Evolutionary conservation across 2,888 invertebrate species (phyloP), one percentile per base, ranked within the genome.

Genomic region (Philereme transversata): DNA sequence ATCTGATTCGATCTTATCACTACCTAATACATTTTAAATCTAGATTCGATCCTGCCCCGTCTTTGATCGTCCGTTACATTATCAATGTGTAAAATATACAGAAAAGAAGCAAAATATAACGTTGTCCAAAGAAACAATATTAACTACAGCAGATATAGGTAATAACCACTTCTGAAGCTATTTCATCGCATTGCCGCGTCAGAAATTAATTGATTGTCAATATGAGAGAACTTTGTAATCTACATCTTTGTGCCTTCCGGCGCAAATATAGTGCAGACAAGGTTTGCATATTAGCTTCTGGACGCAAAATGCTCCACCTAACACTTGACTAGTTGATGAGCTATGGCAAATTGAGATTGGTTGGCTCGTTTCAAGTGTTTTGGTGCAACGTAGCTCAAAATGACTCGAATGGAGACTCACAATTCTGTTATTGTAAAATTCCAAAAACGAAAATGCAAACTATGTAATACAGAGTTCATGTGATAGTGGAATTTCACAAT

Each of bases 191-290:
- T 35, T 36, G 35, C 36, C n/a, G 49, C 36, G 11, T 56, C 41
- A 60, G 45, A 55, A 55, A 60, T 47, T 62, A 65, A 65, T 63
- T 67, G 61, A 55, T 55, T 59, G 49, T 60, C 65, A 56, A 61
- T 48, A 51, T 48, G 52, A 35, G 46, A 33, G 35, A 60, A 49
- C 51, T 0, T 10, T 48, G 51, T 34, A 67, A 61, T 61, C 54
- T 63, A 53, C 11, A 38, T 40, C 34, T 38, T 5, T 50, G 33
- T 55, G 51, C 48, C 60, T 51, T 43, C 40, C 36, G 48, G 60
- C 56, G 43, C 36, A 36, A 52, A 48, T 49, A 48, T 44, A 43
- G 36, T 48, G 43, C 53, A 8, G 33, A 48, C 47, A 33, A 38
- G 48, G 36, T 47, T 11, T 22, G 10, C 41, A 35, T 48, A 40